Conservation (phyloP, 2,797 vertebrate genomes). For the Myiotriccus ornatus region DNA sequence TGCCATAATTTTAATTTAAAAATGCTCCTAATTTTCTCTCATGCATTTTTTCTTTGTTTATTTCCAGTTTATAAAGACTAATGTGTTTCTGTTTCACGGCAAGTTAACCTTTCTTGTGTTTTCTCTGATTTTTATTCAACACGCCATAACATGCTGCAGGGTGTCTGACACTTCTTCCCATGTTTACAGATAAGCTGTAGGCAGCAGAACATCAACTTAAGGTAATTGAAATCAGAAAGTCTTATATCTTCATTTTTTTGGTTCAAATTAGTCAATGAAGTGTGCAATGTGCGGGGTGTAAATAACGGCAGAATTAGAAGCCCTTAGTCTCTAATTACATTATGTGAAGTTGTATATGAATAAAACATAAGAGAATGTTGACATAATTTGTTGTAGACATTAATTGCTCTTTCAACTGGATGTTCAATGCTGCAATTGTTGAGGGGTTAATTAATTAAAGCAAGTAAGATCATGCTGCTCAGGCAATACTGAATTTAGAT, state of each 20-base stretch:
- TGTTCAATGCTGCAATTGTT: slow-evolving; percentile 43
- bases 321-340: slow-evolving; percentile 60
- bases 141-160: background rate
- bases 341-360: slow-evolving; percentile 64
- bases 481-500: slow-evolving; percentile 35
- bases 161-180: background rate
- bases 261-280: slow-evolving; percentile 40
- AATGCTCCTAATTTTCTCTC: background rate
- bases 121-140: slow-evolving; percentile 20
- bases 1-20: background rate
- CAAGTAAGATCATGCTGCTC: slow-evolving; percentile 22
- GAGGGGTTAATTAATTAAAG: slow-evolving; percentile 65
- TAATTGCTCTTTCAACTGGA: slow-evolving; percentile 51
- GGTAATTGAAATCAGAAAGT: slow-evolving; percentile 31
- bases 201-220: background rate
- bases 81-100: background rate
- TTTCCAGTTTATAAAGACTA: background rate
- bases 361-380: slow-evolving; percentile 66
- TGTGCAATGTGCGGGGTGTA: slow-evolving; percentile 17
- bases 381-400: slow-evolving; percentile 62
- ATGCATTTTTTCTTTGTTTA: background rate
- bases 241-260: background rate
- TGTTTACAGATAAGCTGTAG: background rate
- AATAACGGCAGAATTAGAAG: slow-evolving; percentile 38
- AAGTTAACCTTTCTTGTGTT: slow-evolving; percentile 5